These are phyloP conservation scores for Nesometra sesokonis DNA, from an alignment of 35 echinoderm and acorn worm species.

Conservation along the genomic window DNA sequence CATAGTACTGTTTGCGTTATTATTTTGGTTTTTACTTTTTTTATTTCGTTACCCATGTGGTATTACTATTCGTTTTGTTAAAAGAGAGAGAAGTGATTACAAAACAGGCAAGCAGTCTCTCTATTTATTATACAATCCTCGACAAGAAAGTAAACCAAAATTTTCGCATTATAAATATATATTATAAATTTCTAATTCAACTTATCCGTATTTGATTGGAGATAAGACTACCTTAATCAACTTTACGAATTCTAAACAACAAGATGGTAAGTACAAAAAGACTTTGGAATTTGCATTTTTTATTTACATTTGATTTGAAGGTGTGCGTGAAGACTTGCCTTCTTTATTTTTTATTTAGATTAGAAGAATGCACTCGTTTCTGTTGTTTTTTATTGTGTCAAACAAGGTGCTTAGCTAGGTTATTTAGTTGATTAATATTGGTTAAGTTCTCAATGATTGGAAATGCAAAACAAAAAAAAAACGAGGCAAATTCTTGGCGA, in stretches of 20 bases:
- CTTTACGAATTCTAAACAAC: background rate
- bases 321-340: too few relatives aligned
- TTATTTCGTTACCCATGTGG: background rate
- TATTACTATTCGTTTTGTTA: background rate
- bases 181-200: background rate
- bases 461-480: too few relatives aligned
- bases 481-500: too few relatives aligned
- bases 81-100: background rate
- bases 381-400: too few relatives aligned
- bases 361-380: too few relatives aligned
- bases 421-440: too few relatives aligned
- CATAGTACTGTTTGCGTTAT: background rate
- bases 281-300: background rate
- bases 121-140: background rate
- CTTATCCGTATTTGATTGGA: background rate
- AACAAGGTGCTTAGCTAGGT: too few relatives aligned
- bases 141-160: background rate
- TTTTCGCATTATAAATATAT: background rate
- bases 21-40: conserved; percentile 1
- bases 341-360: too few relatives aligned
- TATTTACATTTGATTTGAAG: background rate
- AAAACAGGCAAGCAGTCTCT: background rate
- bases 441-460: too few relatives aligned
- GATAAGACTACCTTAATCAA: background rate
- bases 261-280: background rate